Evolutionary conservation across 2,888 invertebrate species (phyloP).

Genomic region (Diaperis boleti): DNA sequence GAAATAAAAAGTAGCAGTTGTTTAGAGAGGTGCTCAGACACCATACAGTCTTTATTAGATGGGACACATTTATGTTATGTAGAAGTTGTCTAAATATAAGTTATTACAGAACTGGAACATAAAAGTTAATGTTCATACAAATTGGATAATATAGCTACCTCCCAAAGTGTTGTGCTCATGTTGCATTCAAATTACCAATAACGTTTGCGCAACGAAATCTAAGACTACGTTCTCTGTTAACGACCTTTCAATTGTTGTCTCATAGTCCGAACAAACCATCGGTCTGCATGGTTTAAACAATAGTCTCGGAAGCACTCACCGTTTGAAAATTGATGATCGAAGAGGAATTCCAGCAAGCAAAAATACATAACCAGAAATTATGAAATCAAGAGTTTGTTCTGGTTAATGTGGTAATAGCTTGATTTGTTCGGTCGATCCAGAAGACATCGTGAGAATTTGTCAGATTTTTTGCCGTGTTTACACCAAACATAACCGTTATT

Average conservation of each 20-base stretch:
- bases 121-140: background rate
- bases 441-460: slow-evolving; percentile 39
- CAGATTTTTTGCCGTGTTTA: slow-evolving; percentile 4
- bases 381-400: slow-evolving; percentile 35
- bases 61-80: too few relatives aligned
- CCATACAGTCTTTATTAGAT: too few relatives aligned
- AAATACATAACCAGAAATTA: slow-evolving; percentile 7
- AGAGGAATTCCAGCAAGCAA: background rate
- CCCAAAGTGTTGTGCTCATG: background rate
- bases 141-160: background rate
- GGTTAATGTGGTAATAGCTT: slow-evolving; percentile 31
- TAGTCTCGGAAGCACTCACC: slow-evolving; percentile 5
- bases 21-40: too few relatives aligned
- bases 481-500: slow-evolving; percentile 22
- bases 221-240: background rate
- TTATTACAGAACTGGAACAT: too few relatives aligned
- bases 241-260: slow-evolving; percentile 5
- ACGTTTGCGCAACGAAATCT: background rate
- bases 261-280: background rate
- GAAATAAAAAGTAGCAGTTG: too few relatives aligned
- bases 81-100: too few relatives aligned
- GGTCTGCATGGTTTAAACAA: background rate
- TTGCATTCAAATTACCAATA: slow-evolving; percentile 2
- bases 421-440: slow-evolving; percentile 33
- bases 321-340: slow-evolving; percentile 2